Percentiles rank a stretch among this genome's conserved stretches.
These are phyloP conservation scores for Marcusenius ussheri DNA, from an alignment of 2,113 vertebrate species.

Conservation along the genomic window DNA sequence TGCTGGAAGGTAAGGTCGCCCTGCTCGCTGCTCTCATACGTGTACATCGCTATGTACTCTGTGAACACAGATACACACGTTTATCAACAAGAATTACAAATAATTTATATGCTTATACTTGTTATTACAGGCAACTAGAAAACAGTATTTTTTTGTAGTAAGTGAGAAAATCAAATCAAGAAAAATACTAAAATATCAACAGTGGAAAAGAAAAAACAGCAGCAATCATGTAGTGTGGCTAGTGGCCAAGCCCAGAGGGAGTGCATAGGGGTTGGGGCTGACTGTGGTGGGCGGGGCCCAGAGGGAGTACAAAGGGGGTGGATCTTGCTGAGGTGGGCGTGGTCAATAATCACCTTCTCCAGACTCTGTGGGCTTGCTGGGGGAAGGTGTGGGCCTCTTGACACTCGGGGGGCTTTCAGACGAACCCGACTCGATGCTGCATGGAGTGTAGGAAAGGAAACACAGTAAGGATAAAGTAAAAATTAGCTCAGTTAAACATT, in stretches of 20 bases:
- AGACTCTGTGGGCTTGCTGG: constrained; percentile 65
- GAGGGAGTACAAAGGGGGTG: not conserved
- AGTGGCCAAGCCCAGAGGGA: not conserved
- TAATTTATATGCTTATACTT: not conserved
- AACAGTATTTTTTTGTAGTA: not conserved
- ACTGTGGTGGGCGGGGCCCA: not conserved
- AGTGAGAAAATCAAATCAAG: not conserved
- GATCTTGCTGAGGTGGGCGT: not conserved
- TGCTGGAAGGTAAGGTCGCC: constrained; percentile 97
- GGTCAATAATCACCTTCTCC: constrained; percentile 76
- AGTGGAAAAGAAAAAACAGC: not conserved
- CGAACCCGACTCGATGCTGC: constrained; percentile 77
- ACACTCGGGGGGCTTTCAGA: constrained; percentile 85
- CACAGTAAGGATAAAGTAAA: not conserved
- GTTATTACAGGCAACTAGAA: not conserved
- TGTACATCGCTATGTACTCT: constrained; percentile 98
- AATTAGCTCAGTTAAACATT: not conserved
- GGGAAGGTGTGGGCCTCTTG: constrained; percentile 83
- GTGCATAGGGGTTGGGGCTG: not conserved
- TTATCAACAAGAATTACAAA: not conserved
- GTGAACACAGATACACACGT: constrained; percentile 24
- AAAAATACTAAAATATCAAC: not conserved
- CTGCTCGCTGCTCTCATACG: constrained; percentile 95
- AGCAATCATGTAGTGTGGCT: not conserved
- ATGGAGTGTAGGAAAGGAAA: not conserved